Evolutionary conservation across 1,140 invertebrate genomes (phyloP).

Genomic region (Hylaeus anthracinus): DNA sequence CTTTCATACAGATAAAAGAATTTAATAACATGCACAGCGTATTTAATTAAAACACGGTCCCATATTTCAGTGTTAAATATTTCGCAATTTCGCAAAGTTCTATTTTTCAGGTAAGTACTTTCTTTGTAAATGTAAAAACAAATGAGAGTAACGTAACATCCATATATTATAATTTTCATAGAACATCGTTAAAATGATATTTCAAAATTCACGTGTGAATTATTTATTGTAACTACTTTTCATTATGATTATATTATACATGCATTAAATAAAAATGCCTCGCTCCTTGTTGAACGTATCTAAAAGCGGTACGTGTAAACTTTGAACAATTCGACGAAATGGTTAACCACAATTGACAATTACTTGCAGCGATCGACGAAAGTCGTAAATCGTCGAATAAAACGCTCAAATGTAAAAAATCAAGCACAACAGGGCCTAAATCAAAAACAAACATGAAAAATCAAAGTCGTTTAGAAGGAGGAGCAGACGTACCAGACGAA

Average conservation of each 20-base stretch:
- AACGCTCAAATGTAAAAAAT: slow-evolving; percentile 20
- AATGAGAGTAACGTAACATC: slow-evolving; percentile 34
- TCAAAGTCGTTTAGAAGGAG: slow-evolving; percentile 60
- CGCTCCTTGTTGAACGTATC: slow-evolving; percentile 16
- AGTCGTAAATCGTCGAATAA: slow-evolving; percentile 16
- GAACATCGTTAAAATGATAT: slow-evolving; percentile 7
- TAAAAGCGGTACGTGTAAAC: slow-evolving; percentile 14
- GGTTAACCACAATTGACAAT: slow-evolving; percentile 5
- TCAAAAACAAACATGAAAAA: slow-evolving; percentile 13
- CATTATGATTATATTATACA: slow-evolving; percentile 8
- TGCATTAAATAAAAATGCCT: slow-evolving; percentile 34
- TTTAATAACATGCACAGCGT: neutral
- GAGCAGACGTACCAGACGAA: slow-evolving; percentile 34
- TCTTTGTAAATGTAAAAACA: neutral
- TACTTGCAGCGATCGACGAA: slow-evolving; percentile 11
- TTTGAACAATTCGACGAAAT: neutral
- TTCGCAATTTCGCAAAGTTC: neutral
- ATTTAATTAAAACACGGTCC: slow-evolving; percentile 1
- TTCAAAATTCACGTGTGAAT: slow-evolving; percentile 36
- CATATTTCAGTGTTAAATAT: neutral
- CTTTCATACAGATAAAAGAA: slow-evolving; percentile 45
- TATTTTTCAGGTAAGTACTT: neutral
- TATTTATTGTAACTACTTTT: slow-evolving; percentile 9
- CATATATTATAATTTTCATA: slow-evolving; percentile 4
- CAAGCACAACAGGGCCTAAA: slow-evolving; percentile 11